Percentiles rank a stretch among this genome's conserved stretches.
Evolutionary conservation across 2,888 invertebrate species (phyloP).

Genomic region (Drosophila quinaria): DNA sequence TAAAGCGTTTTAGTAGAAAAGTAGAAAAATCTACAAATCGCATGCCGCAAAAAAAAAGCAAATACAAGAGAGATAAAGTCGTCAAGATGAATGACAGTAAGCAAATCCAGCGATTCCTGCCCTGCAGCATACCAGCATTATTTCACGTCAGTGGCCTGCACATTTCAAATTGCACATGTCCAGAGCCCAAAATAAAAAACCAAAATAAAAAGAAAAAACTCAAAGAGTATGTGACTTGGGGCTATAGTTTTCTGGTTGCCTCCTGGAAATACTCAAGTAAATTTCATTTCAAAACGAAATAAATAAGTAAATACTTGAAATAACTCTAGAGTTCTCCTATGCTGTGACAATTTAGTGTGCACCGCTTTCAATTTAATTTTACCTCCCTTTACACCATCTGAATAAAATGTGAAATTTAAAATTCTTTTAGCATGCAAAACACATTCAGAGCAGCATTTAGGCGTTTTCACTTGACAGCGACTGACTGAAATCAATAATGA

Average conservation of each 20-base stretch:
- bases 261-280: constrained; percentile 68
- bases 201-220: constrained; percentile 10
- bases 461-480: constrained; percentile 48
- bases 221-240: constrained; percentile 43
- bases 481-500: constrained; percentile 50
- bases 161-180: constrained; percentile 73
- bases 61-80: constrained; percentile 52
- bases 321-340: constrained; percentile 41
- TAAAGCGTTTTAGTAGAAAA: constrained; percentile 69
- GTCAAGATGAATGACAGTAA: constrained; percentile 64
- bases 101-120: constrained; percentile 57
- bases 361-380: constrained; percentile 47
- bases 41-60: constrained; percentile 74
- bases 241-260: constrained; percentile 28
- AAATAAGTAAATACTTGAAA: constrained; percentile 81
- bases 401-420: constrained; percentile 45
- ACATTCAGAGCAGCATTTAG: constrained; percentile 62
- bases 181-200: constrained; percentile 30
- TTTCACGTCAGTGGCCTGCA: constrained; percentile 71
- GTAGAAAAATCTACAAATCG: constrained; percentile 71
- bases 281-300: constrained; percentile 74
- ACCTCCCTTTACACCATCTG: constrained; percentile 12
- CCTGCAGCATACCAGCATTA: constrained; percentile 69
- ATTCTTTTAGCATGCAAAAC: constrained; percentile 72
- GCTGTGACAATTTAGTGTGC: constrained; percentile 60